phyloP scores from a whole-genome alignment of 2,797 vertebrate species.

The Okamejei kenojei region DNA sequence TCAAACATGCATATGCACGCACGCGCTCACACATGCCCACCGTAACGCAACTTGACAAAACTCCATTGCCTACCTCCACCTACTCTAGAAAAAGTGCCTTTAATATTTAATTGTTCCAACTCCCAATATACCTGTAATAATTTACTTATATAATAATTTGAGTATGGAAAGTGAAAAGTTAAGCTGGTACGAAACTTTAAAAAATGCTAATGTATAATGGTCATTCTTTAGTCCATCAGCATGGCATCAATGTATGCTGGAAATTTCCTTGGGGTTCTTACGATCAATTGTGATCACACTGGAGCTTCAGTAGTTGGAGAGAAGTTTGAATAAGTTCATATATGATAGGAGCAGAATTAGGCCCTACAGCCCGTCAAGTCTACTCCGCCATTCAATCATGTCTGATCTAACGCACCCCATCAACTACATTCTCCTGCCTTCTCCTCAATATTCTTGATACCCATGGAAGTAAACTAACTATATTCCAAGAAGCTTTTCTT shows the following conservation, averaged over 20 bases:
- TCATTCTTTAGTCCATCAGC: background rate
- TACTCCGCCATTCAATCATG: too few species aligned
- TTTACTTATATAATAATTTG: background rate
- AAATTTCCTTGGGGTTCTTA: background rate
- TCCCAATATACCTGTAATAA: background rate
- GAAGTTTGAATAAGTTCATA: background rate
- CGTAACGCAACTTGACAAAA: background rate
- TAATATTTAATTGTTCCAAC: background rate
- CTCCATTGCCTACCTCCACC: background rate
- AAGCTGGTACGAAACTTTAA: background rate
- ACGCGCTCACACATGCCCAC: too few species aligned
- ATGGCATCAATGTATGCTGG: background rate
- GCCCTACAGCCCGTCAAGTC: too few species aligned
- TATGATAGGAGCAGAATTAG: too few species aligned
- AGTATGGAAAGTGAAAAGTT: background rate
- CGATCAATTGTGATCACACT: background rate
- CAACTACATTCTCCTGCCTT: too few species aligned
- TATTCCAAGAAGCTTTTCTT: too few species aligned
- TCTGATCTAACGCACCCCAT: too few species aligned
- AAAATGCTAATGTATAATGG: background rate
- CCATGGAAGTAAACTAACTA: too few species aligned
- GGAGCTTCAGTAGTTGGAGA: background rate
- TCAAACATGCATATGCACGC: too few species aligned
- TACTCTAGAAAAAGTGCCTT: background rate
- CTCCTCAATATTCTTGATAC: too few species aligned